Evolutionary conservation across 2,113 vertebrate species (phyloP).

Genomic region (Cygnus buccinator): DNA sequence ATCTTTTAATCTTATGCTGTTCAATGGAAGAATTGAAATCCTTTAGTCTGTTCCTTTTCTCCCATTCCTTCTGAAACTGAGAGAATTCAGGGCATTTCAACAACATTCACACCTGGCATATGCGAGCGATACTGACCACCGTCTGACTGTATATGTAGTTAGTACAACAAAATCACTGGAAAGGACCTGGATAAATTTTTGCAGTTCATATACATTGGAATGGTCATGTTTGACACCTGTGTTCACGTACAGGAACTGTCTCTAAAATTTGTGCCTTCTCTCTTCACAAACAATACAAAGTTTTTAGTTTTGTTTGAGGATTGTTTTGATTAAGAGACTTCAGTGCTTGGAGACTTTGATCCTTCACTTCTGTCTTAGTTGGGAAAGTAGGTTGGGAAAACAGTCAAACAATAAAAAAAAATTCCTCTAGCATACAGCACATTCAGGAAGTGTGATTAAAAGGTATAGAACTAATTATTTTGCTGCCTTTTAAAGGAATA

Average conservation of each 20-base stretch:
- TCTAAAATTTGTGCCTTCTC: not conserved
- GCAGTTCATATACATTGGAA: accelerated
- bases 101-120: not conserved
- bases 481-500: not conserved
- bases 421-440: not conserved
- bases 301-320: not conserved
- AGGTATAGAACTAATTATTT: not conserved
- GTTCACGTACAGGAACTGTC: not conserved
- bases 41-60: not conserved
- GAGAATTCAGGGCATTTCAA: not conserved
- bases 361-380: not conserved
- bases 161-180: not conserved
- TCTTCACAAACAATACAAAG: not conserved
- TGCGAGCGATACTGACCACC: accelerated
- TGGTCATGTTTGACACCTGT: not conserved
- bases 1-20: not conserved
- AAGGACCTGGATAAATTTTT: not conserved
- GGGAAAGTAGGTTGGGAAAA: not conserved
- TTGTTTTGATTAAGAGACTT: not conserved
- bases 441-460: not conserved
- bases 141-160: not conserved
- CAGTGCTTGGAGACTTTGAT: not conserved
- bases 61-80: not conserved
- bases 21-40: not conserved
- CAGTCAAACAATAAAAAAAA: not conserved